Base-by-base conservation (phyloP, 2,113 vertebrate species). In the Pterocles burchelli region DNA sequence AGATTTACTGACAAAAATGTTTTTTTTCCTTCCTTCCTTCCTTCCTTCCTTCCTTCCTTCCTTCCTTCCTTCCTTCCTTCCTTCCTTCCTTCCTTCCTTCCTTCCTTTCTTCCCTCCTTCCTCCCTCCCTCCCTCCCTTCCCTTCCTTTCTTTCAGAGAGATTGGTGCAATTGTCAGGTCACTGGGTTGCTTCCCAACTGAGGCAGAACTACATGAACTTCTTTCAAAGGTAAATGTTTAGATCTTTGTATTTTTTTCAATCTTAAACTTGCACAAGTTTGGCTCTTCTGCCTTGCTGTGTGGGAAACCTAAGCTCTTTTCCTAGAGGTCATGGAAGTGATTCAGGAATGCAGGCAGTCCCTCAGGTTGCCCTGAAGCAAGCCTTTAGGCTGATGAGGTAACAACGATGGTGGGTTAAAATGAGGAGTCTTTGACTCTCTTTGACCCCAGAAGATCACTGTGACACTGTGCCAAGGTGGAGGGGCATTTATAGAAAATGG, bases 161-260 rank as follows among this genome's bases (percentile, higher is more conserved):
- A 97, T 99, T 34, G 98, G 99, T 55, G 99, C 98, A 57, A 98
- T 99, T 80, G 93, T 99, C 78, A 98, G 98, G 71, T 99, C 99
- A 9, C 95, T 99, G 36, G 99, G 99, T 31, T 99, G 99, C 95
- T 99, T 98, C 85, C 99, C 99, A 18, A 98, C 96, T 46, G 99
- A 99, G 96, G 97, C 97, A 55, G 98, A 99, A 84, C 95, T 99
- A 5, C 98, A 99, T 28, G 98, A 98, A 24, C 95, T 99, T 57
- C 97, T 99, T 70, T 97, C 97, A 71, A 97, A 99, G 98, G 99
- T 99, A 88, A 97, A 97, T 51, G 4, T 63, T 85, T 85, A 59
- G 3, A n/a, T 54, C 4, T 52, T 48, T 85, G 17, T 63, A 13
- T 26, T 45, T 80, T 71, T 91, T 84, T 31, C 52, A 20, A 0